A percentile compares a stretch with the other conserved stretches of the same genome.
phyloP scores from a whole-genome alignment of 1,140 invertebrate genomes.

The Drosophila erecta region DNA sequence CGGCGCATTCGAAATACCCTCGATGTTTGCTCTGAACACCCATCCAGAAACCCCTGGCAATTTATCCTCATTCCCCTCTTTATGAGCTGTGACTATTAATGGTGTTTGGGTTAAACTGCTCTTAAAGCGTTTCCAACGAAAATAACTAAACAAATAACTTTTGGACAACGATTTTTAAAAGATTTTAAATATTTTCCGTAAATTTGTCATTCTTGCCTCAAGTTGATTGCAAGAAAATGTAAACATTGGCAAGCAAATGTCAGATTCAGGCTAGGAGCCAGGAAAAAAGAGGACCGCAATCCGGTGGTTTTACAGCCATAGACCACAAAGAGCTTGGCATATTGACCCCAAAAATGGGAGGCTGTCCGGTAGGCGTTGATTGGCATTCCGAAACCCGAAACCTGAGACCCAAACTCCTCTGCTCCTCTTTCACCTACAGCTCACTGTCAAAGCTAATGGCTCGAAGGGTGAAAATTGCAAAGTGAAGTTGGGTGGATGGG shows the following conservation, averaged over 20 bases:
- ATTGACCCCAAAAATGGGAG: constrained; percentile 38
- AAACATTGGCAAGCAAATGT: constrained; percentile 34
- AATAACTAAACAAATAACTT: background rate
- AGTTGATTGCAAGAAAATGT: constrained; percentile 20
- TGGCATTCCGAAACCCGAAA: constrained; percentile 24
- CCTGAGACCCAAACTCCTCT: background rate
- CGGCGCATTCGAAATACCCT: constrained; percentile 62
- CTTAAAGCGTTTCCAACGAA: constrained; percentile 7
- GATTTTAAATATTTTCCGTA: background rate
- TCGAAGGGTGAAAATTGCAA: constrained; percentile 22
- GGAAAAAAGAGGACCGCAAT: constrained; percentile 22
- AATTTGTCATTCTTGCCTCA: constrained; percentile 11
- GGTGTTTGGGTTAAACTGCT: background rate
- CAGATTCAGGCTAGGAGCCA: constrained; percentile 5
- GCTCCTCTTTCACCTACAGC: background rate
- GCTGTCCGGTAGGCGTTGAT: constrained; percentile 43
- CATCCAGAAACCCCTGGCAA: constrained; percentile 8
- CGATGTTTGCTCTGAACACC: constrained; percentile 41
- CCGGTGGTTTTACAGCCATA: constrained; percentile 42
- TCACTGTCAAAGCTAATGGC: constrained; percentile 33
- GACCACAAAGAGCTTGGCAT: constrained; percentile 48
- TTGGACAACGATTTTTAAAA: no score
- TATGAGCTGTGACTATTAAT: constrained; percentile 12
- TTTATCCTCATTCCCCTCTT: constrained; percentile 2
- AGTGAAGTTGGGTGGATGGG: constrained; percentile 4